phyloP scores from a whole-genome alignment of 1,140 invertebrate species.

The Drosophila baimaii region DNA sequence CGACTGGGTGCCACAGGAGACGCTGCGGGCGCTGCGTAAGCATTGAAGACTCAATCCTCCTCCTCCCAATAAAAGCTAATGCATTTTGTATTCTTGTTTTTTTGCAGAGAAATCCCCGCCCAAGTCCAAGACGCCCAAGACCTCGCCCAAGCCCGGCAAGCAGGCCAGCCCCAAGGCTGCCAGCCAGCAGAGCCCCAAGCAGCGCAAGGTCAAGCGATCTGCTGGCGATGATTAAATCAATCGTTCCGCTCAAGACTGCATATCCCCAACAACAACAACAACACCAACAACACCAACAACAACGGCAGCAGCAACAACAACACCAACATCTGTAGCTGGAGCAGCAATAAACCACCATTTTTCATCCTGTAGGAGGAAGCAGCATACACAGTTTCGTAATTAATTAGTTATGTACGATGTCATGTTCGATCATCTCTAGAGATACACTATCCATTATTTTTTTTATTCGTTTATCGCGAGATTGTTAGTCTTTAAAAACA shows the following conservation, averaged over 20 bases:
- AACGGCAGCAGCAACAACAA: constrained; percentile 16
- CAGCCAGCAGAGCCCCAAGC: constrained; percentile 88
- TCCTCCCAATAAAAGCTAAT: not conserved
- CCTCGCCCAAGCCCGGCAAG: constrained; percentile 85
- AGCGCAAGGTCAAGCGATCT: constrained; percentile 89
- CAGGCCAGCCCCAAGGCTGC: constrained; percentile 85
- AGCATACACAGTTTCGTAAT: constrained; percentile 55
- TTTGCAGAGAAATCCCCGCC: constrained; percentile 87
- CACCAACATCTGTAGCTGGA: constrained; percentile 17
- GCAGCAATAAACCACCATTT: constrained; percentile 20
- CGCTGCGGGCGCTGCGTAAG: constrained; percentile 92
- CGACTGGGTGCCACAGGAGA: constrained; percentile 98
- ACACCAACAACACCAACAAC: constrained; percentile 16
- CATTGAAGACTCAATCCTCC: constrained; percentile 49
- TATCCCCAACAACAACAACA: constrained; percentile 27
- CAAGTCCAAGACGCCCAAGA: constrained; percentile 83
- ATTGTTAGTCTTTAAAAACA: constrained; percentile 65
- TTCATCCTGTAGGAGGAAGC: constrained; percentile 46
- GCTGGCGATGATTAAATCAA: constrained; percentile 86
- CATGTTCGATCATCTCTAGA: constrained; percentile 51
- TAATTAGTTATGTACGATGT: constrained; percentile 53
- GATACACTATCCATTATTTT: constrained; percentile 47
- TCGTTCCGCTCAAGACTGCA: constrained; percentile 60
- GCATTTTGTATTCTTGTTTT: not conserved
- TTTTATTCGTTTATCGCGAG: constrained; percentile 59